Evolutionary conservation across 2,113 vertebrate genomes (phyloP).

Genomic region (Anhinga rufa): DNA sequence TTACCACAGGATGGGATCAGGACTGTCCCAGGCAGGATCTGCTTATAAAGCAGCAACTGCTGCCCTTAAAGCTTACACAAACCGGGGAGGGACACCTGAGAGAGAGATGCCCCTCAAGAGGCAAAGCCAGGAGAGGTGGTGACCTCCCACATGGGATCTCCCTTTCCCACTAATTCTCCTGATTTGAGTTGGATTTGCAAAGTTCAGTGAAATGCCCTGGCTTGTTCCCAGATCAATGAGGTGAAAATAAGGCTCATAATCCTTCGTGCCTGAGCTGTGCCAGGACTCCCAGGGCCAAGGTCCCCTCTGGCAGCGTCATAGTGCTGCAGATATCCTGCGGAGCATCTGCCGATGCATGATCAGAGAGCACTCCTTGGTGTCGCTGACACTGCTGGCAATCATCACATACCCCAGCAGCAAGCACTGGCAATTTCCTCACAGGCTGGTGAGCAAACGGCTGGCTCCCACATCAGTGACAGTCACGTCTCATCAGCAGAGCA

Average conservation of each 20-base stretch:
- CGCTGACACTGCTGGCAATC: background rate
- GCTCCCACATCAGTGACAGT: background rate
- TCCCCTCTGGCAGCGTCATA: background rate
- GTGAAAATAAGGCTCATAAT: background rate
- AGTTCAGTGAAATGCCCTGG: background rate
- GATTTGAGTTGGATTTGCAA: background rate
- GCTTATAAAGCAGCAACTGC: background rate
- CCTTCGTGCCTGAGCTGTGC: background rate
- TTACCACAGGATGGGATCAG: rapidly evolving
- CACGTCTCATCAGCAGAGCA: background rate
- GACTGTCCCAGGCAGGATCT: background rate
- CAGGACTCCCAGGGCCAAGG: background rate
- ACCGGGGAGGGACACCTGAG: background rate
- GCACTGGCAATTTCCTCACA: background rate
- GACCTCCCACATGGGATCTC: rapidly evolving
- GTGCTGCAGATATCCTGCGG: background rate
- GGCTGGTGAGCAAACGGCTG: background rate
- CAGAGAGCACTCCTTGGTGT: background rate
- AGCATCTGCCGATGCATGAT: background rate
- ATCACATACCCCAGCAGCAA: background rate
- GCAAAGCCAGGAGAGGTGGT: background rate
- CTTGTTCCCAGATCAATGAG: background rate
- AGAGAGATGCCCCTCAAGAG: background rate
- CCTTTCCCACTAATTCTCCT: background rate
- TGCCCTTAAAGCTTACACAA: background rate